Conservation (phyloP, 2,888 invertebrate genomes). For the Tromatobia lineatoria region DNA sequence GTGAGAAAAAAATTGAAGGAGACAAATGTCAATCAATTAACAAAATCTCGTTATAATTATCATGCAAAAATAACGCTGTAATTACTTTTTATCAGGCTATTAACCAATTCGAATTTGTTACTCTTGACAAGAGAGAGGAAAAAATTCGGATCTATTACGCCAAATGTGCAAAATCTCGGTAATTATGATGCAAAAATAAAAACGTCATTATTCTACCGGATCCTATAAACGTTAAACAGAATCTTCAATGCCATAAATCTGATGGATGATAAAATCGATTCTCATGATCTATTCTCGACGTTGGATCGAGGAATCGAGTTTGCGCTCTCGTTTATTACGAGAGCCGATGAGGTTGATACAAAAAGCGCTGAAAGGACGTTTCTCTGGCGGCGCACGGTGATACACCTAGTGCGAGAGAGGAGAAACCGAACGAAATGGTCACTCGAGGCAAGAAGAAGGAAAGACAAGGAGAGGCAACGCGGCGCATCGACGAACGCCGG, state of each 20-base stretch:
- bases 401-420: conserved; percentile 17
- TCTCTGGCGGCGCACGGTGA: neutral
- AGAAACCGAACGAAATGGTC: conserved; percentile 39
- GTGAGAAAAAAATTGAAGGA: neutral
- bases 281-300: neutral
- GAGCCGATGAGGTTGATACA: conserved; percentile 47
- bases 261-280: neutral
- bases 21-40: neutral
- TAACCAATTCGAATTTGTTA: no score
- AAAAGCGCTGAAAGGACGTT: conserved; percentile 32
- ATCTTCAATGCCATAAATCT: neutral
- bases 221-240: neutral
- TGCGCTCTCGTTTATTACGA: conserved; percentile 49
- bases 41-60: no score
- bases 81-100: no score
- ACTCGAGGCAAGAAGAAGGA: conserved; percentile 52
- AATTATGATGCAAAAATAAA: neutral
- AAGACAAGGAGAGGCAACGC: conserved; percentile 21
- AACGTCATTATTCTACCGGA: neutral
- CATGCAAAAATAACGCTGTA: no score
- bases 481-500: conserved; percentile 9
- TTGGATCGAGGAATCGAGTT: conserved; percentile 36
- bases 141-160: no score
- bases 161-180: neutral
- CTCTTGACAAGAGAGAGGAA: no score